phyloP scores from a whole-genome alignment of 1,140 invertebrate genomes.

The Neodiprion pinetum region DNA sequence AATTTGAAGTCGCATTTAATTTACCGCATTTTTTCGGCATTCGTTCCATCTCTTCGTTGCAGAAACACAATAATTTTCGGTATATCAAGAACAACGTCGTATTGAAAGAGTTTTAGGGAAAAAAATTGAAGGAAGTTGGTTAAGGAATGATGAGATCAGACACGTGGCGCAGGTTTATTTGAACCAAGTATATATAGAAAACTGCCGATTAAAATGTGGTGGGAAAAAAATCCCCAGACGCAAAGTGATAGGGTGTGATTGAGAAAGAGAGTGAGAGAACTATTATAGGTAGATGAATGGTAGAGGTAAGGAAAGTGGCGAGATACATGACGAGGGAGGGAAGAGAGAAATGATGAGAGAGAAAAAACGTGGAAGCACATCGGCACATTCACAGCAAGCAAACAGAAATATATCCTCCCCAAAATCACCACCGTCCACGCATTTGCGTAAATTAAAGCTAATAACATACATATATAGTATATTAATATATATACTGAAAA shows the following conservation, averaged over 20 bases:
- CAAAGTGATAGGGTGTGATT: no score
- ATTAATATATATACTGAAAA: not conserved
- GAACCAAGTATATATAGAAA: not conserved
- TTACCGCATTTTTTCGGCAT: not conserved
- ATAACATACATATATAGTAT: not conserved
- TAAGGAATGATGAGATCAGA: not conserved
- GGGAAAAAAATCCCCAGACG: no score
- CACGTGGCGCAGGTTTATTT: not conserved
- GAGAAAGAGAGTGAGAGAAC: not conserved
- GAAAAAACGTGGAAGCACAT: not conserved
- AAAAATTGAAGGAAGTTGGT: not conserved
- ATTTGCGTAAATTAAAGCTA: slow-evolving; percentile 2
- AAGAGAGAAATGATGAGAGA: not conserved
- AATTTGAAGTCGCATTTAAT: not conserved
- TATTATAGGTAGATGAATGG: no score
- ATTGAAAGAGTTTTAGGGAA: not conserved
- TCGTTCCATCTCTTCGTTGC: slow-evolving; percentile 1
- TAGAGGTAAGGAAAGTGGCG: not conserved
- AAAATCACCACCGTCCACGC: not conserved
- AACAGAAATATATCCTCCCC: not conserved
- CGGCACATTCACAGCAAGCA: not conserved
- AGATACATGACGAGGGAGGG: not conserved
- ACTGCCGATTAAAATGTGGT: not conserved
- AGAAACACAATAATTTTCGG: not conserved
- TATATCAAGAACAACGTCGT: not conserved